Percentiles rank a stretch among this genome's conserved stretches.
Conservation (phyloP, 2,888 invertebrate genomes). For the Polydrusus pterygomalis region DNA sequence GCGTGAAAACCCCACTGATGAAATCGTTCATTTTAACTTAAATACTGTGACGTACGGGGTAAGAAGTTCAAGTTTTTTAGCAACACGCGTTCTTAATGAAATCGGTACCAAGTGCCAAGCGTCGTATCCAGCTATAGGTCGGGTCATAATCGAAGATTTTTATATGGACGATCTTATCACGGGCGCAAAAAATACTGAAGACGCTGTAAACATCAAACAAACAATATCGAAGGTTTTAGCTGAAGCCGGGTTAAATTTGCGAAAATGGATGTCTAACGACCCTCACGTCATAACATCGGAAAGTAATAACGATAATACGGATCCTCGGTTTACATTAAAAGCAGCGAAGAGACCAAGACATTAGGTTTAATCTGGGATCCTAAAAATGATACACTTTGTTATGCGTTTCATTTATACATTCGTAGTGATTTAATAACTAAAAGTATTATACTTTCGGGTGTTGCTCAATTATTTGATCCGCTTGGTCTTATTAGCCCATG, state of each 20-base stretch:
- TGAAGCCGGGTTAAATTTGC: too few species aligned
- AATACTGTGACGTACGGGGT: slow-evolving; percentile 40
- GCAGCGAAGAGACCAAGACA: slow-evolving; percentile 21
- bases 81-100: slow-evolving; percentile 40
- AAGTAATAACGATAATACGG: too few species aligned
- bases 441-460: slow-evolving; percentile 25
- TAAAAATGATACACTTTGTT: slow-evolving; percentile 29
- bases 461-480: slow-evolving; percentile 43
- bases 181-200: slow-evolving; percentile 7
- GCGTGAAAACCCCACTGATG: background rate
- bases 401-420: slow-evolving; percentile 18
- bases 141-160: slow-evolving; percentile 18
- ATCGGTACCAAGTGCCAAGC: slow-evolving; percentile 10
- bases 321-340: slow-evolving; percentile 20
- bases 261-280: too few species aligned
- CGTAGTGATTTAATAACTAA: slow-evolving; percentile 29
- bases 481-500: slow-evolving; percentile 41
- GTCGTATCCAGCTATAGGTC: slow-evolving; percentile 12
- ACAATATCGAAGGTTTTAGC: too few species aligned
- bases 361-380: slow-evolving; percentile 46
- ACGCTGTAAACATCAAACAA: slow-evolving; percentile 19
- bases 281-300: too few species aligned
- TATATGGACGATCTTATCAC: slow-evolving; percentile 42
- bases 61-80: slow-evolving; percentile 33
- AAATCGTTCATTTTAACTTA: slow-evolving; percentile 25